phyloP scores from a whole-genome alignment of 2,888 invertebrate genomes.

The Octonoba sinensis region DNA sequence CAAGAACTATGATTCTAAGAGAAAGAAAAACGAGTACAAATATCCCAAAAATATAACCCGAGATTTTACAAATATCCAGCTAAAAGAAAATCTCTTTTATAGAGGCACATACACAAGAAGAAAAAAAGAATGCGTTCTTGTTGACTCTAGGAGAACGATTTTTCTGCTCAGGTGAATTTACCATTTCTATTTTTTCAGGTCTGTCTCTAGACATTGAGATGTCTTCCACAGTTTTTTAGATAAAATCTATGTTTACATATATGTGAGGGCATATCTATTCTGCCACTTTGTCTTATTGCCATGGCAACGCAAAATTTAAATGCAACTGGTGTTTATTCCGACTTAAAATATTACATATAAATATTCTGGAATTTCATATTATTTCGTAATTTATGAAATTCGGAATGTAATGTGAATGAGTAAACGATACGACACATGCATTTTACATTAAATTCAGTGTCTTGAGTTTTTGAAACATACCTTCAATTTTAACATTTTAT shows the following conservation, averaged over 20 bases:
- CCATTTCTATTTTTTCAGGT: constrained; percentile 25
- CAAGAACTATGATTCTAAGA: background rate
- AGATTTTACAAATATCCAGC: constrained; percentile 49
- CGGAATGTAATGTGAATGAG: too few relatives aligned
- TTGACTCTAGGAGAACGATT: constrained; percentile 41
- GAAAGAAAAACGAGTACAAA: background rate
- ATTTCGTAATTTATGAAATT: too few relatives aligned
- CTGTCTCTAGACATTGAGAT: constrained; percentile 29
- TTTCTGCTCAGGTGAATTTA: constrained; percentile 46
- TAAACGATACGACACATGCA: too few relatives aligned
- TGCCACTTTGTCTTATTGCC: background rate
- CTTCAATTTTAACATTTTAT: too few relatives aligned
- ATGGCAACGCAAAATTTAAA: background rate
- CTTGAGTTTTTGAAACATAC: too few relatives aligned
- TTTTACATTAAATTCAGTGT: too few relatives aligned
- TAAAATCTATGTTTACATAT: constrained; percentile 28
- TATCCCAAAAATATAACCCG: constrained; percentile 24
- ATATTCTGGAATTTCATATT: too few relatives aligned
- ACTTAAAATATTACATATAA: too few relatives aligned
- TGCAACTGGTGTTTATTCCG: too few relatives aligned
- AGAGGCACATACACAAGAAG: constrained; percentile 35
- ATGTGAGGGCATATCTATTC: constrained; percentile 3
- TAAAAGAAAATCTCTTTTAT: constrained; percentile 49
- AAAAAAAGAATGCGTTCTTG: constrained; percentile 24
- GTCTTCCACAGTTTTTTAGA: constrained; percentile 9